phyloP scores from a whole-genome alignment of 2,113 vertebrate species.

The Tychaedon coryphoeus region DNA sequence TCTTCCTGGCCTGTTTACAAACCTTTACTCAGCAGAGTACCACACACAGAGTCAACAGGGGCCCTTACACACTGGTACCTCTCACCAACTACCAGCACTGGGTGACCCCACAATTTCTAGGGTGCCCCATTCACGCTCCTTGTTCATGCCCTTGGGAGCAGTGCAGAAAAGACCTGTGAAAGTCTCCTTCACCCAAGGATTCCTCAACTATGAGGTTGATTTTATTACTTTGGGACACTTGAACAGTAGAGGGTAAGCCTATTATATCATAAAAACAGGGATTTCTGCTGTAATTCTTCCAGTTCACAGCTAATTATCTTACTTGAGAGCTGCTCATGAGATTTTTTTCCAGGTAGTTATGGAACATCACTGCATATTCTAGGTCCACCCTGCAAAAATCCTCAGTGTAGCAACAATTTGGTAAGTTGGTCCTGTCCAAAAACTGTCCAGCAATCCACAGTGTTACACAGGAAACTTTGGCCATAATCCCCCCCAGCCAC shows the following conservation, averaged over 20 bases:
- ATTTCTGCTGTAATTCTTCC: conserved; percentile 2
- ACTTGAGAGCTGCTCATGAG: neutral
- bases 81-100: neutral
- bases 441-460: neutral
- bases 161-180: neutral
- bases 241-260: neutral
- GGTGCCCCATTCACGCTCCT: neutral
- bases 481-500: neutral
- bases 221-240: neutral
- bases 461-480: neutral
- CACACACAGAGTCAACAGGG: neutral
- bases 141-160: neutral
- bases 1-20: neutral
- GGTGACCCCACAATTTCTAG: neutral
- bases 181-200: conserved; percentile 19
- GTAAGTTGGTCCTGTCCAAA: neutral
- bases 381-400: neutral
- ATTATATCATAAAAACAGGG: neutral
- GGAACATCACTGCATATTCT: neutral
- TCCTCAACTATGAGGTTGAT: neutral
- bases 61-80: neutral
- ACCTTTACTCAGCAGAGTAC: neutral
- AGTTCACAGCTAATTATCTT: neutral
- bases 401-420: neutral
- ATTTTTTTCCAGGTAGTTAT: neutral